phyloP scores from a whole-genome alignment of 2,113 vertebrate species.

The Pitta sordida region DNA sequence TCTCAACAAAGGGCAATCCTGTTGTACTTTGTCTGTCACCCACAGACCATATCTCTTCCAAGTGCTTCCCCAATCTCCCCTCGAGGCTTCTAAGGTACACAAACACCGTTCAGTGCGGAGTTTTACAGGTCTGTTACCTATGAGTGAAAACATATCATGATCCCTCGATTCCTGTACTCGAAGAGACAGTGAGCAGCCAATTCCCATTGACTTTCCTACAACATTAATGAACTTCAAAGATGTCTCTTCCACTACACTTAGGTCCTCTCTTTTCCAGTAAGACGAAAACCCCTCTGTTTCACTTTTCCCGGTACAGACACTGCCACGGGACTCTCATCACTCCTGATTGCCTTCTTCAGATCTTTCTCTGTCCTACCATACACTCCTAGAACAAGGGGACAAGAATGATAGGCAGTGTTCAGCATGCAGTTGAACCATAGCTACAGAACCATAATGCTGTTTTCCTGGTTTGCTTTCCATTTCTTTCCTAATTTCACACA shows the following conservation, averaged over 20 bases:
- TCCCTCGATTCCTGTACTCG: neutral
- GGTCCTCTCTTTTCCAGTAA: neutral
- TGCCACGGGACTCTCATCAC: neutral
- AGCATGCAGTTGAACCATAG: neutral
- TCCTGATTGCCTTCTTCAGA: neutral
- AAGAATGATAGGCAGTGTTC: neutral
- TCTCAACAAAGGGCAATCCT: neutral
- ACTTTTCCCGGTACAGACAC: neutral
- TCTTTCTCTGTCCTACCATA: neutral
- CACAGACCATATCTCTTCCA: neutral
- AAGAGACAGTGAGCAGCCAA: neutral
- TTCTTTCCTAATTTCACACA: neutral
- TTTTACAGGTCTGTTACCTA: neutral
- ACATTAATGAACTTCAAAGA: neutral
- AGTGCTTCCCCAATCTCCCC: neutral
- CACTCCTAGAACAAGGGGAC: neutral
- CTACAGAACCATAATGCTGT: neutral
- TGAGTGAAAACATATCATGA: neutral
- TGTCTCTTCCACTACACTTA: neutral
- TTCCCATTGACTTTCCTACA: neutral
- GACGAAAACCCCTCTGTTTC: neutral
- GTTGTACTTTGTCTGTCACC: neutral
- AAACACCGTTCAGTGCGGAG: neutral
- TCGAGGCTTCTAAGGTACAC: neutral
- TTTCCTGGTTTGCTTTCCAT: neutral